These are phyloP conservation scores for Indri indri DNA, from an alignment of 2,113 vertebrate genomes.

Conservation along the genomic window DNA sequence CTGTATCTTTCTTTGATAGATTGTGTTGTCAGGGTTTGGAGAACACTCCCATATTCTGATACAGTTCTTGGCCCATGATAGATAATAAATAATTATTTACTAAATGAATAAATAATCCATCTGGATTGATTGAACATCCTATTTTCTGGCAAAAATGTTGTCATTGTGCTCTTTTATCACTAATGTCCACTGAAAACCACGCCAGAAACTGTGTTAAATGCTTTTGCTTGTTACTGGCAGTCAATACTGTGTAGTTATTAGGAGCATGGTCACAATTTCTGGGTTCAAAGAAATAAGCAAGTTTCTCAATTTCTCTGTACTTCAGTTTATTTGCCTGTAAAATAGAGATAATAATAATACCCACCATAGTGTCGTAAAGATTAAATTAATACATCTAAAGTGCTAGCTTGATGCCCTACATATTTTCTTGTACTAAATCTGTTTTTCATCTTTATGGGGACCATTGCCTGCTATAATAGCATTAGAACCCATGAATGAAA, in stretches of 20 bases:
- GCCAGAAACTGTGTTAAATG: not conserved
- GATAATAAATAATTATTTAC: constrained; percentile 36
- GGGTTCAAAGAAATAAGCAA: not conserved
- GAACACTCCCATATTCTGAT: not conserved
- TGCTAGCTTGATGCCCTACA: not conserved
- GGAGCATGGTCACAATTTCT: not conserved
- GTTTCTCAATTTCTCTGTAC: not conserved
- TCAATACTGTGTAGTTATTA: not conserved
- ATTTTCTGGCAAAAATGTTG: not conserved
- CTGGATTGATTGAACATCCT: not conserved
- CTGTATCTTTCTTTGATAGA: not conserved
- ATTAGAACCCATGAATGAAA: constrained; percentile 9
- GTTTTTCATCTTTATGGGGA: not conserved
- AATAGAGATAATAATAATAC: not conserved
- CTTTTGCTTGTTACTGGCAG: not conserved
- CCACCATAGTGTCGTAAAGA: not conserved
- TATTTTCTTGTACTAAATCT: not conserved
- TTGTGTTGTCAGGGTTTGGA: not conserved
- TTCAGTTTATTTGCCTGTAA: not conserved
- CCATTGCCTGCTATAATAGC: not conserved
- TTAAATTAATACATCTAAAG: not conserved
- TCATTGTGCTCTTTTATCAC: not conserved
- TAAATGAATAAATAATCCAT: not conserved
- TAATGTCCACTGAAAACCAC: not conserved
- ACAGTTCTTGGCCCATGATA: not conserved